Conservation (phyloP, 2,888 invertebrate genomes). For the Lottia gigantea region DNA sequence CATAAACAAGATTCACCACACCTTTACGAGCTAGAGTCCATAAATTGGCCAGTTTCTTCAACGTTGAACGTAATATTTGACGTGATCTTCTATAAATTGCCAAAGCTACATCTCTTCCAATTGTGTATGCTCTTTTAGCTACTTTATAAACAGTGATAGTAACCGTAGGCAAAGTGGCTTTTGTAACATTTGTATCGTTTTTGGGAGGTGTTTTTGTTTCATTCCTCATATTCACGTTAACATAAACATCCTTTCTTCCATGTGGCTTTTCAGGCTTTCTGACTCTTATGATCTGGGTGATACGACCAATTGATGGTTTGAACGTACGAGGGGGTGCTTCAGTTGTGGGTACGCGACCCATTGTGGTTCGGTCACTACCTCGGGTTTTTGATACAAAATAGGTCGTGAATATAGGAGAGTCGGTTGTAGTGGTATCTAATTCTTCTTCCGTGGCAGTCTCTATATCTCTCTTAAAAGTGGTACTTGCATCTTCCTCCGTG, state of each 20-base stretch:
- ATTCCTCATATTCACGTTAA: neutral
- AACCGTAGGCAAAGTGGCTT: neutral
- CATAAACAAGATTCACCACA: slow-evolving; percentile 26
- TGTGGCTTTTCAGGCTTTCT: neutral
- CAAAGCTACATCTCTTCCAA: slow-evolving; percentile 24
- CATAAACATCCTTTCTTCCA: neutral
- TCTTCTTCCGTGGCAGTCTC: neutral
- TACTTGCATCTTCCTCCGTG: neutral
- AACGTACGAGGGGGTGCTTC: neutral
- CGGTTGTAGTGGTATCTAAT: neutral
- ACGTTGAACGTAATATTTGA: slow-evolving; percentile 25
- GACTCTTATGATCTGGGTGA: neutral
- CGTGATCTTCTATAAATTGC: slow-evolving; percentile 19
- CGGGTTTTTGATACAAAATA: neutral
- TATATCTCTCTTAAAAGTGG: too few relatives aligned
- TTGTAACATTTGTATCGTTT: neutral
- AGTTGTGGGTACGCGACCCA: neutral
- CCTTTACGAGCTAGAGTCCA: slow-evolving; percentile 30
- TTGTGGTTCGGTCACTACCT: neutral
- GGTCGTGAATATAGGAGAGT: neutral
- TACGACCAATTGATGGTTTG: neutral
- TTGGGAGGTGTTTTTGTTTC: neutral
- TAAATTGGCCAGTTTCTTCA: slow-evolving; percentile 30
- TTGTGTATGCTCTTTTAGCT: slow-evolving; percentile 22
- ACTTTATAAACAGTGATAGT: slow-evolving; percentile 18